Percentiles rank a stretch among this genome's conserved stretches.
Conservation (phyloP, 2,888 invertebrate species). For the Rambutsinella grinnellia region DNA sequence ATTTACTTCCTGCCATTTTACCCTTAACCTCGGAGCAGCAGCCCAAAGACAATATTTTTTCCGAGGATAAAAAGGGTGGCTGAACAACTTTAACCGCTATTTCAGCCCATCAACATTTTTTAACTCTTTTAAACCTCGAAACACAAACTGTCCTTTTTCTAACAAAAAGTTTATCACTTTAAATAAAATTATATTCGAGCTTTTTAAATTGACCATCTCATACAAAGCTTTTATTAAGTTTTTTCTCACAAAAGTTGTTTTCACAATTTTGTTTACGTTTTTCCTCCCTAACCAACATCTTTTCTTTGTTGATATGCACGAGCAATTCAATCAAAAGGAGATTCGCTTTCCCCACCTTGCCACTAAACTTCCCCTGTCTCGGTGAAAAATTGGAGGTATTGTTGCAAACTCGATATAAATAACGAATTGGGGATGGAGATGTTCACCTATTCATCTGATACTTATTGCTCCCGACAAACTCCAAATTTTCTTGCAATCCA, state of each 20-base stretch:
- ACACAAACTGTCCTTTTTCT: conserved; percentile 14
- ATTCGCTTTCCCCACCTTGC: neutral
- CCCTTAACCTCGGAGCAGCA: conserved; percentile 67
- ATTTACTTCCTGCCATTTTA: conserved; percentile 65
- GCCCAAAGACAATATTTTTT: conserved; percentile 23
- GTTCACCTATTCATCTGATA: neutral
- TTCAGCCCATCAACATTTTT: too few species aligned
- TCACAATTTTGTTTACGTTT: neutral
- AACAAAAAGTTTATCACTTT: neutral
- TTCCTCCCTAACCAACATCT: neutral
- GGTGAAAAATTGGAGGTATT: neutral
- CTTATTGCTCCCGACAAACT: neutral
- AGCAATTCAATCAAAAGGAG: neutral
- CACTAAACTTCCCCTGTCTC: neutral
- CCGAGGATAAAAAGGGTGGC: conserved; percentile 20
- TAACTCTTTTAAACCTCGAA: too few species aligned
- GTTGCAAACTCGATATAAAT: neutral
- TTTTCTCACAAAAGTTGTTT: neutral
- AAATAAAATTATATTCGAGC: too few species aligned
- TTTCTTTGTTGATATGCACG: neutral
- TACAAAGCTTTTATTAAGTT: too few species aligned
- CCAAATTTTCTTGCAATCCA: neutral
- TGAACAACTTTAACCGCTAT: too few species aligned
- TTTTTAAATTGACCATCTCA: too few species aligned
- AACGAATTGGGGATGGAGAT: neutral